Percentiles rank a stretch among this genome's conserved stretches.
Conservation (phyloP, 2,797 vertebrate species). For the Picus viridis region DNA sequence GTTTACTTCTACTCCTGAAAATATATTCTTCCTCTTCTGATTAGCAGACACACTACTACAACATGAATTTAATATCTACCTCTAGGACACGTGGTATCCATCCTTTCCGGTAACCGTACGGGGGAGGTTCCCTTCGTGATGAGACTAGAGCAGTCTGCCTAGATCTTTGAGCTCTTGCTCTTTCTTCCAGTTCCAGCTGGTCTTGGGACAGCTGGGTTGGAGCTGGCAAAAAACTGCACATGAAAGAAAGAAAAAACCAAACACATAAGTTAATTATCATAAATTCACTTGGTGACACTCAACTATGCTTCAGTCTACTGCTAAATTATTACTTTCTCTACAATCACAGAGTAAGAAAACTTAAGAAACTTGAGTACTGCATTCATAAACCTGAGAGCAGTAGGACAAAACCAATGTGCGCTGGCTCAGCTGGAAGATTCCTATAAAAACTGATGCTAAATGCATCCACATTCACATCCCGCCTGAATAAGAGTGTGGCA, state of each 20-base stretch:
- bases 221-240: conserved; percentile 90
- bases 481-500: not conserved
- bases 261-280: not conserved
- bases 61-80: conserved; percentile 72
- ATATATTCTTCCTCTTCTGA: accelerated
- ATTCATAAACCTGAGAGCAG: not conserved
- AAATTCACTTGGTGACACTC: not conserved
- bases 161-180: conserved; percentile 86
- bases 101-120: conserved; percentile 90
- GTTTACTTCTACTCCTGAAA: not conserved
- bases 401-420: accelerated
- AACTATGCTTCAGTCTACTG: not conserved
- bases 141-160: conserved; percentile 91
- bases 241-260: not conserved
- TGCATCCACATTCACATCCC: not conserved
- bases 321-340: not conserved
- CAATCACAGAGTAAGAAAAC: not conserved
- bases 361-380: not conserved
- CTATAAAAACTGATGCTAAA: not conserved
- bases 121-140: conserved; percentile 90
- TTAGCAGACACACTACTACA: not conserved
- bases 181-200: conserved; percentile 95
- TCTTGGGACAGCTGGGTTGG: conserved; percentile 98
- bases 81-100: conserved; percentile 92
- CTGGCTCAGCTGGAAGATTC: not conserved